These are phyloP conservation scores for Clarias platycephalus DNA, from an alignment of 2,797 vertebrate genomes.

Conservation along the genomic window DNA sequence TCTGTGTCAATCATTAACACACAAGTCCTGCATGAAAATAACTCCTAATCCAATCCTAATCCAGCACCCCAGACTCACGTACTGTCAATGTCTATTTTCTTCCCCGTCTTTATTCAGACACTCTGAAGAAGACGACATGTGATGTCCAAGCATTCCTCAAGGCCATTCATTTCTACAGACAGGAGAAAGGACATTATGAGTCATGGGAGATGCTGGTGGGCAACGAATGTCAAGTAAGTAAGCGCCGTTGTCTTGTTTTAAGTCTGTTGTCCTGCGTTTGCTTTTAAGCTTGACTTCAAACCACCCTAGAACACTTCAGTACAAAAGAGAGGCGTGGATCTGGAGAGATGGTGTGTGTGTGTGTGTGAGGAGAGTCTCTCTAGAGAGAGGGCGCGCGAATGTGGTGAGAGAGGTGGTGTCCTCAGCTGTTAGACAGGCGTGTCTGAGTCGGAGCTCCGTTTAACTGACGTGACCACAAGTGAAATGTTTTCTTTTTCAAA, in stretches of 20 bases:
- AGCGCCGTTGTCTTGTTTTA: constrained; percentile 15
- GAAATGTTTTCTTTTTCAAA: constrained; percentile 4
- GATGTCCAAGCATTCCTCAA: constrained; percentile 81
- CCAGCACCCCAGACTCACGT: constrained; percentile 56
- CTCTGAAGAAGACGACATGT: constrained; percentile 68
- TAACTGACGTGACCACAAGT: constrained; percentile 29
- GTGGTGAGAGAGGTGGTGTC: neutral
- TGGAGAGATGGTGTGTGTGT: constrained; percentile 2
- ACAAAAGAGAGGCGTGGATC: neutral
- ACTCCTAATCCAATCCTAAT: neutral
- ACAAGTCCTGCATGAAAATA: neutral
- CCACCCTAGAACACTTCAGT: neutral
- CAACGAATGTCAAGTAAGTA: constrained; percentile 83
- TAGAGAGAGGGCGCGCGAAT: neutral
- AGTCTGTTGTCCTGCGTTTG: neutral
- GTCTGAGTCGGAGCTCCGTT: neutral
- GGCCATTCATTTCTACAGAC: constrained; percentile 84
- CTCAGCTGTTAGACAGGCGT: constrained; percentile 17
- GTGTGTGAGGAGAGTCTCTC: neutral
- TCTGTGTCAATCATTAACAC: neutral
- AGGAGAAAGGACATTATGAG: constrained; percentile 86
- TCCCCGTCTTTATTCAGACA: constrained; percentile 35
- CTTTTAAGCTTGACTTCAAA: neutral
- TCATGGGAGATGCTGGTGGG: constrained; percentile 84
- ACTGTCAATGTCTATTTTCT: neutral